A percentile compares a stretch with the other conserved stretches of the same genome.
phyloP scores from a whole-genome alignment of 2,888 invertebrate genomes.

The Catocala fraxini region DNA sequence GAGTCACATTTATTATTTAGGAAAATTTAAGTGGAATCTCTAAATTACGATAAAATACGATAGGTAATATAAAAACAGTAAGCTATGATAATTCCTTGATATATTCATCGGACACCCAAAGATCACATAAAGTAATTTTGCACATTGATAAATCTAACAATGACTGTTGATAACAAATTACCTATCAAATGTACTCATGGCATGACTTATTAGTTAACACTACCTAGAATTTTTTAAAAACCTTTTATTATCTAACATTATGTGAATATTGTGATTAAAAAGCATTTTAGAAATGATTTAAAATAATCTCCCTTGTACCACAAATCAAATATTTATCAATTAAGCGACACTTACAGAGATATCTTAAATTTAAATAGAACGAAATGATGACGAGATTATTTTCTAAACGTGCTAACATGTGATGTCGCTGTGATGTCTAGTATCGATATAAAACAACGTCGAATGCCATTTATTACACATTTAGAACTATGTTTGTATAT shows the following conservation, averaged over 20 bases:
- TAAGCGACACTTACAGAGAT: constrained; percentile 76
- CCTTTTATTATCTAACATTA: constrained; percentile 67
- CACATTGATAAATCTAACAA: constrained; percentile 81
- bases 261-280: constrained; percentile 74
- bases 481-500: constrained; percentile 40
- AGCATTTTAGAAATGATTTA: constrained; percentile 80
- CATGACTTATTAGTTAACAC: constrained; percentile 72
- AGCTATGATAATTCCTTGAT: constrained; percentile 78
- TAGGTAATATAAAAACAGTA: constrained; percentile 78
- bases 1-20: constrained; percentile 77
- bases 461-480: constrained; percentile 40
- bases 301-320: constrained; percentile 81
- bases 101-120: constrained; percentile 76
- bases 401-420: constrained; percentile 57
- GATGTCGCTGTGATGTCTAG: constrained; percentile 56
- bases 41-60: constrained; percentile 76
- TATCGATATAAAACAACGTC: constrained; percentile 42
- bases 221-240: constrained; percentile 72
- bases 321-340: constrained; percentile 69
- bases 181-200: constrained; percentile 72
- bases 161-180: constrained; percentile 79
- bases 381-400: constrained; percentile 59
- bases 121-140: constrained; percentile 76
- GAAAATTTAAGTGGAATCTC: constrained; percentile 77
- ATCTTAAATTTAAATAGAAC: constrained; percentile 51